These are phyloP conservation scores for Heliconius hewitsoni DNA, from an alignment of 1,140 invertebrate species.

Conservation along the genomic window DNA sequence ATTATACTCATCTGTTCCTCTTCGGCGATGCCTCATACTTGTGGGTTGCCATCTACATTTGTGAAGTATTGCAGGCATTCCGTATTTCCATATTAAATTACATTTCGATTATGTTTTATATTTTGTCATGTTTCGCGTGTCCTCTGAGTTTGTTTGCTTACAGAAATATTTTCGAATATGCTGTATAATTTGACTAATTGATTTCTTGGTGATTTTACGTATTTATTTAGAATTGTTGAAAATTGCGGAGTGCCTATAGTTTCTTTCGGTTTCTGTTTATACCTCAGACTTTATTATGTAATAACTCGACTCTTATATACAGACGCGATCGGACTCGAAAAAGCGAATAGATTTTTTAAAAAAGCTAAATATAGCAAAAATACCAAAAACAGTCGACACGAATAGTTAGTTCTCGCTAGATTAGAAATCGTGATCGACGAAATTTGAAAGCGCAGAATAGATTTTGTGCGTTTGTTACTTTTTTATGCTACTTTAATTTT, in stretches of 20 bases:
- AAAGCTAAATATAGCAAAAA: neutral
- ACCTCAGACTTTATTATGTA: neutral
- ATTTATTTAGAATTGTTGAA: neutral
- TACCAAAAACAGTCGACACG: conserved; percentile 12
- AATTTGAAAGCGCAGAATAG: neutral
- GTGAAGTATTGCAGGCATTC: conserved; percentile 2
- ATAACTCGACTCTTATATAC: neutral
- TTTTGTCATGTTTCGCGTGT: neutral
- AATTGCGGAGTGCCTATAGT: conserved; percentile 4
- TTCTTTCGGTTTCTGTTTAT: neutral
- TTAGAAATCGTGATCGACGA: conserved; percentile 3
- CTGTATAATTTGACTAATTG: neutral
- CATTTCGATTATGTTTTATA: neutral
- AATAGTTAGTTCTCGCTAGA: conserved; percentile 12
- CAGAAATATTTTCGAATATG: neutral
- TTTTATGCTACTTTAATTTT: neutral
- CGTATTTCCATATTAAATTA: neutral
- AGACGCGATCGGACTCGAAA: neutral
- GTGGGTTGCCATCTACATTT: neutral
- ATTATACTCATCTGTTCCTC: neutral
- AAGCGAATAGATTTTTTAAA: neutral
- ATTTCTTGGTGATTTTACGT: neutral
- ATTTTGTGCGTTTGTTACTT: neutral
- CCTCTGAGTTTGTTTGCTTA: neutral
- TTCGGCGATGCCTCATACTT: neutral